Percentiles rank a stretch among this genome's conserved stretches.
These are phyloP conservation scores for Cantharis rufa DNA, from an alignment of 2,888 invertebrate species.

Conservation along the genomic window DNA sequence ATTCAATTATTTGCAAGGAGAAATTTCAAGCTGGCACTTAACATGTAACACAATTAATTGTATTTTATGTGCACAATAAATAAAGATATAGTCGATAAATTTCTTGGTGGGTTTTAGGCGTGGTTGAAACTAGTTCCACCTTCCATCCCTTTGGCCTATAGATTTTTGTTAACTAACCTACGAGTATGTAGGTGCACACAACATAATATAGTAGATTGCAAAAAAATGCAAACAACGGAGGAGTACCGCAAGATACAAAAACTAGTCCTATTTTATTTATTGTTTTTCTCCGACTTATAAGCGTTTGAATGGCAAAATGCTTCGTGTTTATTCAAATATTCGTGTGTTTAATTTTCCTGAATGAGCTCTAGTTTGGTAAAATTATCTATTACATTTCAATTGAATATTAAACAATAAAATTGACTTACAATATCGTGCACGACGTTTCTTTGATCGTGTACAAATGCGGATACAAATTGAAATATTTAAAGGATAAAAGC, in stretches of 20 bases:
- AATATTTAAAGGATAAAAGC: constrained; percentile 11
- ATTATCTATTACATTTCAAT: background rate
- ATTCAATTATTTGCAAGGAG: background rate
- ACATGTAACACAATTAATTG: background rate
- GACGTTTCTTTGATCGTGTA: constrained; percentile 14
- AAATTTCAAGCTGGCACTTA: background rate
- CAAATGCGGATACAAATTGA: constrained; percentile 14
- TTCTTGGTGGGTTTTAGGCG: background rate
- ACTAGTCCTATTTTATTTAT: background rate
- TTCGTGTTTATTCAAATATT: background rate
- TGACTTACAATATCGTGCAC: constrained; percentile 7
- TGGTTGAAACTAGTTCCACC: background rate
- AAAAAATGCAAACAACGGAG: background rate
- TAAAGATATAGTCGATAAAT: background rate
- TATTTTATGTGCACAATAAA: background rate
- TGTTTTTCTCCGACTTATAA: background rate
- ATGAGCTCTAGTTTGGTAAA: background rate
- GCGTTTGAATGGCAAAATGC: background rate
- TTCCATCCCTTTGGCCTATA: background rate
- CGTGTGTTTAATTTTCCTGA: background rate
- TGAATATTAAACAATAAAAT: background rate
- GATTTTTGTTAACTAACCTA: background rate
- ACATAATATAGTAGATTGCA: too few species aligned
- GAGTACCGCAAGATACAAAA: background rate
- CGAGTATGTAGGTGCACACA: background rate